Evolutionary conservation across 2,113 vertebrate species (phyloP).

Genomic region (Bothrops jararaca): DNA sequence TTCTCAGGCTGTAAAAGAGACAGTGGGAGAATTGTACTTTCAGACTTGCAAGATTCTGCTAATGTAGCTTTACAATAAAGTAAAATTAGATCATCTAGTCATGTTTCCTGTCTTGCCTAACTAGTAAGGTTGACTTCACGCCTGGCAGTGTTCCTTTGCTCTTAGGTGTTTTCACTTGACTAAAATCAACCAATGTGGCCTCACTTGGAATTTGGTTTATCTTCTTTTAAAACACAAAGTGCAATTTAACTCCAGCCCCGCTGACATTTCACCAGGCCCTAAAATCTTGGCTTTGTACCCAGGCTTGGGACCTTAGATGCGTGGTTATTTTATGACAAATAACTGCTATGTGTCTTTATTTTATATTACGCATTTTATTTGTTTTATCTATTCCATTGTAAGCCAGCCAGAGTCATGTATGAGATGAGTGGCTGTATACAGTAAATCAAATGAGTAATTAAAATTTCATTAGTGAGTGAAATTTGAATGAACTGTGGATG

Average conservation of each 20-base stretch:
- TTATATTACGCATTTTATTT: neutral
- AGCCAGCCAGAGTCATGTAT: neutral
- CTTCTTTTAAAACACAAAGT: neutral
- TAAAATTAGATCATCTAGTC: neutral
- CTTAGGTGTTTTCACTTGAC: neutral
- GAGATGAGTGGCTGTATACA: neutral
- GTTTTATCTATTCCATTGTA: neutral
- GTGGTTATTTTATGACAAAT: neutral
- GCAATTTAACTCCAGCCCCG: neutral
- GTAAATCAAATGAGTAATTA: neutral
- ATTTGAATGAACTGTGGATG: neutral
- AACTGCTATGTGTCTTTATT: neutral
- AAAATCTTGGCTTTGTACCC: neutral
- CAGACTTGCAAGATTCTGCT: neutral
- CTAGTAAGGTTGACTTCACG: neutral
- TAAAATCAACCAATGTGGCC: neutral
- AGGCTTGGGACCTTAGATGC: neutral
- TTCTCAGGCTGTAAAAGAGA: neutral
- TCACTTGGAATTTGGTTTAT: neutral
- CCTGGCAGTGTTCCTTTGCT: neutral
- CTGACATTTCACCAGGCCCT: neutral
- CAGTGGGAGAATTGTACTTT: neutral
- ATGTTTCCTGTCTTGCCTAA: neutral
- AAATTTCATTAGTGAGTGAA: neutral
- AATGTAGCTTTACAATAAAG: neutral